These are phyloP conservation scores for Petrocephalus zakoni DNA, from an alignment of 2,113 vertebrate genomes.

Conservation along the genomic window DNA sequence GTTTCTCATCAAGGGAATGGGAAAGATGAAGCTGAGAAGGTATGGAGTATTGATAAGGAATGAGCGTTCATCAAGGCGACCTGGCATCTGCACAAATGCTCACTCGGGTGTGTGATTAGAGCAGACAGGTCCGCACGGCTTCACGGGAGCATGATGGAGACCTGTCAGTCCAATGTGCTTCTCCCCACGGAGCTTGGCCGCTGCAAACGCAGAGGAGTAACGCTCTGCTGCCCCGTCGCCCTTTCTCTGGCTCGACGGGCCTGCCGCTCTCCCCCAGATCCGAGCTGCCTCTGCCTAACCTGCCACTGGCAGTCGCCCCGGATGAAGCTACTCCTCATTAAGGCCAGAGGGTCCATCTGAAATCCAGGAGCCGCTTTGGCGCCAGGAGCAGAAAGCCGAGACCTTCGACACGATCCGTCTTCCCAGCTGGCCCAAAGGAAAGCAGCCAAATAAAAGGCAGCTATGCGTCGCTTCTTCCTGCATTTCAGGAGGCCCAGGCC, in stretches of 20 bases:
- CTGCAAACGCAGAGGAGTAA: constrained; percentile 34
- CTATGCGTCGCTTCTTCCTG: neutral
- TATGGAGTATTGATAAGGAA: neutral
- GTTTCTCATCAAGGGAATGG: neutral
- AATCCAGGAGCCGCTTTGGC: neutral
- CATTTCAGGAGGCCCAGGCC: neutral
- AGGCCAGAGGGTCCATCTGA: neutral
- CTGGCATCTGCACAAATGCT: constrained; percentile 28
- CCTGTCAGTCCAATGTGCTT: constrained; percentile 69
- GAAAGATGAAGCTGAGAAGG: neutral
- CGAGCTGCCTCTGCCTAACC: neutral
- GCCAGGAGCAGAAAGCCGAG: neutral
- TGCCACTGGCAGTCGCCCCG: neutral
- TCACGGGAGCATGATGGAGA: constrained; percentile 39
- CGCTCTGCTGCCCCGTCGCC: constrained; percentile 33
- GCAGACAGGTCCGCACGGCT: constrained; percentile 52
- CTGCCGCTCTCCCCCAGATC: neutral
- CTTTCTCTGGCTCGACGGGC: constrained; percentile 37
- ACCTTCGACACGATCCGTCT: neutral
- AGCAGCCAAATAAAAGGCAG: neutral
- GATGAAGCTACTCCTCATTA: neutral
- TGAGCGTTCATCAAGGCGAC: neutral
- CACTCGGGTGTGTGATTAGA: constrained; percentile 56
- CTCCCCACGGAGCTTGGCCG: constrained; percentile 43
- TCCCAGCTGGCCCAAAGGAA: neutral